A percentile compares a stretch with the other conserved stretches of the same genome.
Evolutionary conservation across 2,797 vertebrate species (phyloP).

Genomic region (Anabas testudineus): DNA sequence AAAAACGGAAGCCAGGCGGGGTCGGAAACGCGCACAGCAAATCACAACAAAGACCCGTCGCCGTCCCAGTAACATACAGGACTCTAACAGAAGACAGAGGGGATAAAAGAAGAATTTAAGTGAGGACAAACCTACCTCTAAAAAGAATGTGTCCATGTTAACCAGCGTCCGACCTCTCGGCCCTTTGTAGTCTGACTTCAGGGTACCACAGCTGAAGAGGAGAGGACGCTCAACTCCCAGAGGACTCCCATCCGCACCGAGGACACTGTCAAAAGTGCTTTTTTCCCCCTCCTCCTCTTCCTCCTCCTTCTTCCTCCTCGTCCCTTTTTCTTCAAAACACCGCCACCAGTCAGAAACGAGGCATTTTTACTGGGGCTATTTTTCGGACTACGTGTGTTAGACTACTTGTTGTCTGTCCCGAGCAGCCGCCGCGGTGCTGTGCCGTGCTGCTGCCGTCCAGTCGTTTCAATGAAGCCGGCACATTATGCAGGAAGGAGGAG

Average conservation of each 20-base stretch:
- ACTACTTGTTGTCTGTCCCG: constrained; percentile 27
- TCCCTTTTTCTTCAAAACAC: background rate
- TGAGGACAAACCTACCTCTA: constrained; percentile 60
- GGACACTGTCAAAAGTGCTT: constrained; percentile 18
- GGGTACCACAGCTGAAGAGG: constrained; percentile 74
- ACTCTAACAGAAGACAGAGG: background rate
- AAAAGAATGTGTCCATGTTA: constrained; percentile 77
- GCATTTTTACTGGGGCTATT: constrained; percentile 12
- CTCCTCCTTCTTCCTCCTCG: background rate
- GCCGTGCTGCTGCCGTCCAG: constrained; percentile 49
- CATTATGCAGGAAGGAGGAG: constrained; percentile 77
- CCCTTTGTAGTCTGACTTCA: constrained; percentile 76
- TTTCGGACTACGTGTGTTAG: constrained; percentile 21
- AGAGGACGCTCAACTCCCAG: constrained; percentile 57
- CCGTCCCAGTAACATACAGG: background rate
- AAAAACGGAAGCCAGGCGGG: background rate
- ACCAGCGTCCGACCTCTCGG: constrained; percentile 43
- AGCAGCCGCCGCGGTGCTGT: constrained; percentile 25
- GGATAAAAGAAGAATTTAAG: accelerated
- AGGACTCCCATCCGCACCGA: constrained; percentile 73
- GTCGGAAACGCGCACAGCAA: constrained; percentile 1
- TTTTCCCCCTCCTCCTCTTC: background rate
- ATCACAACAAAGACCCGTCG: constrained; percentile 52
- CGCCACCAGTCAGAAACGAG: background rate
- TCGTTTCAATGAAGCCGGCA: constrained; percentile 76